Evolutionary conservation across 2,797 vertebrate species (phyloP).

Genomic region (Typhlichthys subterraneus): DNA sequence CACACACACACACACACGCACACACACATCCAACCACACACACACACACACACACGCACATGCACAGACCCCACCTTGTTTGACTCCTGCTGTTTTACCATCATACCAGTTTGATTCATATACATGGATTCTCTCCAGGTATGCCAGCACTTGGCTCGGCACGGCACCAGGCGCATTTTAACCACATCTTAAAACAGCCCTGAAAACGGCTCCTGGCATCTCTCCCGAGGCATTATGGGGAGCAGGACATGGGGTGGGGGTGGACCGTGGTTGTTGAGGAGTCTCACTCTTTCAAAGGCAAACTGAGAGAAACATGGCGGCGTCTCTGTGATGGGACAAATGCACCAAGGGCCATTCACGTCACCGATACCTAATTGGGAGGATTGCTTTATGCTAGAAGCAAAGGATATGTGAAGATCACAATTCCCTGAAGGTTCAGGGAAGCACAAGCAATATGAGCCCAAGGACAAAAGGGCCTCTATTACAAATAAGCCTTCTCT

Average conservation of each 20-base stretch:
- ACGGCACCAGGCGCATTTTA: conserved; percentile 46
- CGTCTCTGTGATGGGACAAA: conserved; percentile 74
- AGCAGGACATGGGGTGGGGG: conserved; percentile 24
- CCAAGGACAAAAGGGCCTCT: not conserved
- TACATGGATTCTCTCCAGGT: conserved; percentile 38
- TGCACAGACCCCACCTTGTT: not conserved
- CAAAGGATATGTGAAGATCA: conserved; percentile 51
- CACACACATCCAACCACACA: not conserved
- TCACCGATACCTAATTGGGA: conserved; percentile 72
- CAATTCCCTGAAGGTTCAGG: conserved; percentile 37
- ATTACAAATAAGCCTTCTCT: not conserved
- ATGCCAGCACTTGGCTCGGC: conserved; percentile 26
- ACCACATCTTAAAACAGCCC: conserved; percentile 52
- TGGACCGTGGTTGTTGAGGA: conserved; percentile 19
- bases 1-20: not conserved
- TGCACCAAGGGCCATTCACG: conserved; percentile 75
- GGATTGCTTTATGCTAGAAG: conserved; percentile 73
- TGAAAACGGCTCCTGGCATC: conserved; percentile 53
- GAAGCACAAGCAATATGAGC: conserved; percentile 28
- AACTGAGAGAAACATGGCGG: conserved; percentile 48
- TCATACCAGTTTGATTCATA: conserved; percentile 36
- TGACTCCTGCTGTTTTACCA: not conserved
- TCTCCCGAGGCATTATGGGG: conserved; percentile 47
- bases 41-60: not conserved
- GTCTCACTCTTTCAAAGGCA: conserved; percentile 45